Conservation (phyloP, 2,888 invertebrate species). For the Ctenicera cuprea region DNA sequence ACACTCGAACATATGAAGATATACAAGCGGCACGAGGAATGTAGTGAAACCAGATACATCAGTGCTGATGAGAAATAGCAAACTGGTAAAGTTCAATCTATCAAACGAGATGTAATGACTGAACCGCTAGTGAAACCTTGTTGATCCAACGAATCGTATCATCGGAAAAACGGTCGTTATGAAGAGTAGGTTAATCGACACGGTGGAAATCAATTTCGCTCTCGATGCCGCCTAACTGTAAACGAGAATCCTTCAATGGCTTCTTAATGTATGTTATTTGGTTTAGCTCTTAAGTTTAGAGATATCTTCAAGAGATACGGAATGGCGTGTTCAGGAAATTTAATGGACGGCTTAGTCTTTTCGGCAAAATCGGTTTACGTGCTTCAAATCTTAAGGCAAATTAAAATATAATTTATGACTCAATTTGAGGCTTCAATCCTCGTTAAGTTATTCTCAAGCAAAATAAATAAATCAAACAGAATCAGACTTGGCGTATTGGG, state of each 20-base stretch:
- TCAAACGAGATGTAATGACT: constrained; percentile 15
- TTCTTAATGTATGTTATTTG: constrained; percentile 10
- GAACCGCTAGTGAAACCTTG: constrained; percentile 25
- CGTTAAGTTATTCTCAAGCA: too few species aligned
- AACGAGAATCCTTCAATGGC: constrained; percentile 10
- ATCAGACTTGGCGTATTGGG: too few species aligned
- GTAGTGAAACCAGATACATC: constrained; percentile 28
- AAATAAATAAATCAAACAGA: too few species aligned
- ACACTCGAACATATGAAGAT: not conserved
- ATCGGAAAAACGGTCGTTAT: constrained; percentile 15
- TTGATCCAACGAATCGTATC: not conserved
- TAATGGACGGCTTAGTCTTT: too few species aligned
- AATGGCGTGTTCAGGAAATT: too few species aligned
- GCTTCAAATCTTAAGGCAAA: too few species aligned
- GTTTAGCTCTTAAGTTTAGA: constrained; percentile 7
- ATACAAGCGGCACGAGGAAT: constrained; percentile 9
- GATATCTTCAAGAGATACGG: not conserved
- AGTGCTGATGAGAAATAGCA: constrained; percentile 14
- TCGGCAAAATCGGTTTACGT: too few species aligned
- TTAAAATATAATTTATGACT: too few species aligned
- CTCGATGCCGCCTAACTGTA: constrained; percentile 4
- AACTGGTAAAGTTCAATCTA: constrained; percentile 25
- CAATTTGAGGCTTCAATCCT: too few species aligned
- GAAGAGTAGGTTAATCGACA: constrained; percentile 25
- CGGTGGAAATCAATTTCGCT: constrained; percentile 31